Base-by-base conservation (phyloP, 1,140 invertebrate species). In the Latrodectus geometricus region DNA sequence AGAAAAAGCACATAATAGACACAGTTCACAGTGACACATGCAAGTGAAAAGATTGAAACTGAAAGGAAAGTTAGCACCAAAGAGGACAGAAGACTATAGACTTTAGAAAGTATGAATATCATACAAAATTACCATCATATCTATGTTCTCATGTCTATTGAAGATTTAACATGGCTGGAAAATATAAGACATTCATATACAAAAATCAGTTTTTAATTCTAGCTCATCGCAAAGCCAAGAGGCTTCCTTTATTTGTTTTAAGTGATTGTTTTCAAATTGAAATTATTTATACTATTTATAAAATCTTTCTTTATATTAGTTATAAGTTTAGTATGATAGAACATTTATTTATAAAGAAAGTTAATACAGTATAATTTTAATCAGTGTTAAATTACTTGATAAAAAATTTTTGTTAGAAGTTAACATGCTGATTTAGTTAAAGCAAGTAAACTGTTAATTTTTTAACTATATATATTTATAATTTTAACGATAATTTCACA, bases 51-150 rank as follows among this genome's bases (percentile, higher is more conserved):
- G n/a, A 80, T 70, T 9, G 56, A 23, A 80, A n/a, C 35, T 66
- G 48, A 54, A 70, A n/a, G 78, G 56, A 54, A 52, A 72, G 48
- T 35, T 61, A 50, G 23, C 21, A 9, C 17, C 74, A 23, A 69
- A 52, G 74, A 35, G 74, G 82, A 85, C 21, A 85, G 68, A 65
- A n/a, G 66, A 56, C 20, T 17, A 21, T 52, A 84, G 35, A 65
- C 35, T 20, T 65, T 61, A 15, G 23, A 7, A 72, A 35, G 75
- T 17, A 84, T 61, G 50, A 86, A 75, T 66, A 50, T 49, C n/a
- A 15, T 72, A 69, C 50, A 50, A 86, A 54, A 86, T 86, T 86
- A 86, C 83, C 83, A 84, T 50, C 56, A 72, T 66, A 75, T 76
- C 65, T 54, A 87, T 87, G 70, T 68, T 79, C 85, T 65, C 75